Conservation (phyloP, 64 coral and sea anemone genomes). For the Montipora sp. region DNA sequence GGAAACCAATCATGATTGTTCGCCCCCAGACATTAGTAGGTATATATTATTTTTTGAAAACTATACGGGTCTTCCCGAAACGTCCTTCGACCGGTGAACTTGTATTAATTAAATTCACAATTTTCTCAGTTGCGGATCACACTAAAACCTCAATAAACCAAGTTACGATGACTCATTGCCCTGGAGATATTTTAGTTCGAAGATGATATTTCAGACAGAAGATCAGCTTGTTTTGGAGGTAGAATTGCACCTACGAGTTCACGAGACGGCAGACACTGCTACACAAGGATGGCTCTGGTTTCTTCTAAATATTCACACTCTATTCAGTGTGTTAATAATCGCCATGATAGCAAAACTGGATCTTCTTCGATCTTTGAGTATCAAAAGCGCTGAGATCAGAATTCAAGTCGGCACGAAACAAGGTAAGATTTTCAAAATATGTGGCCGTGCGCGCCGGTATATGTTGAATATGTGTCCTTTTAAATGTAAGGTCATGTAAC, state of each 20-base stretch:
- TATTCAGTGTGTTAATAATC: conserved; percentile 34
- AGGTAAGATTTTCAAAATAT: conserved; percentile 8
- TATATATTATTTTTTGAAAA: background rate
- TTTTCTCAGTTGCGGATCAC: background rate
- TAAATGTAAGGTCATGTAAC: background rate
- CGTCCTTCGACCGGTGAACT: background rate
- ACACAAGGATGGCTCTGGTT: conserved; percentile 11
- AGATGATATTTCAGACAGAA: conserved; percentile 15
- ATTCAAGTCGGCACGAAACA: conserved; percentile 17
- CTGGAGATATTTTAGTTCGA: background rate
- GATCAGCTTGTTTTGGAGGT: conserved; percentile 47
- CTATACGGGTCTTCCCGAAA: background rate
- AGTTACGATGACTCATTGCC: background rate
- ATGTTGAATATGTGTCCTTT: background rate
- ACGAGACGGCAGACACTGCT: background rate
- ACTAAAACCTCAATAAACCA: background rate
- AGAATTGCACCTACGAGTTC: conserved; percentile 16
- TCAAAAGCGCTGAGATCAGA: conserved; percentile 5
- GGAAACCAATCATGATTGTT: background rate
- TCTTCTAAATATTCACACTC: conserved; percentile 27
- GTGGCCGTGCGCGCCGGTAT: background rate
- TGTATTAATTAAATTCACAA: background rate
- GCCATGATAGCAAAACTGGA: conserved; percentile 22
- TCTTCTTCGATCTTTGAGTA: conserved; percentile 24
- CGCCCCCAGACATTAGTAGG: background rate